A percentile compares a stretch with the other conserved stretches of the same genome.
phyloP scores from a whole-genome alignment of 2,113 vertebrate species.

The Trochalopteron elliotii region DNA sequence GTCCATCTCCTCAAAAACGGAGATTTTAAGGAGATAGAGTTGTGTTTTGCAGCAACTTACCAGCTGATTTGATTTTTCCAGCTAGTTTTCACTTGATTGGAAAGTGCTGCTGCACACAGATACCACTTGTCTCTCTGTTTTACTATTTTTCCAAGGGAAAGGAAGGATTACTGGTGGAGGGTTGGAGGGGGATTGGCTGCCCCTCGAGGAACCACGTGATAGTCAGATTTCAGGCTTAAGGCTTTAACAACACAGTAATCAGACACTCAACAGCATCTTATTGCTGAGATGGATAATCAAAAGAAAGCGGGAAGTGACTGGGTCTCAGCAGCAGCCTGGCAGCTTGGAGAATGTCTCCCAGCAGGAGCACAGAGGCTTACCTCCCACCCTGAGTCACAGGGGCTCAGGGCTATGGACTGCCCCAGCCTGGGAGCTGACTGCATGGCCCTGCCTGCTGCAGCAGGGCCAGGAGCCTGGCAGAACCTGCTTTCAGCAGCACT shows the following conservation, averaged over 20 bases:
- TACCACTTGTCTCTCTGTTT: conserved; percentile 27
- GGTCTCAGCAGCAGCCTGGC: background rate
- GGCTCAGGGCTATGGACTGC: background rate
- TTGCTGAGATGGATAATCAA: background rate
- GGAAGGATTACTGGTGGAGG: background rate
- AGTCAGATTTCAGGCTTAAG: conserved; percentile 51
- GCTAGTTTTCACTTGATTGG: conserved; percentile 57
- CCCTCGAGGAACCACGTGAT: background rate
- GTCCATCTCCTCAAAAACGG: conserved; percentile 20
- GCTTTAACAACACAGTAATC: conserved; percentile 46
- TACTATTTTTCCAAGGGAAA: background rate
- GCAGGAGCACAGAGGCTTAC: background rate
- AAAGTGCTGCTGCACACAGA: conserved; percentile 29
- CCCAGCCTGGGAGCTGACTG: background rate
- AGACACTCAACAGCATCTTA: conserved; percentile 42
- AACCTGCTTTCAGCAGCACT: rapidly evolving
- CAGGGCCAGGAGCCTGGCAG: rapidly evolving
- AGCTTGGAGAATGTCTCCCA: background rate
- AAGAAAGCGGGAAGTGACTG: background rate
- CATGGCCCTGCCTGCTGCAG: background rate
- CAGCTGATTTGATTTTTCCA: conserved; percentile 46
- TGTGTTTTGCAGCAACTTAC: conserved; percentile 55
- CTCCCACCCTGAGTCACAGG: background rate
- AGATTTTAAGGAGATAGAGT: conserved; percentile 57
- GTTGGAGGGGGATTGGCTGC: background rate